Percentiles rank a stretch among this genome's conserved stretches.
phyloP scores from a whole-genome alignment of 2,797 vertebrate genomes.

The Cercopithecus petaurista region DNA sequence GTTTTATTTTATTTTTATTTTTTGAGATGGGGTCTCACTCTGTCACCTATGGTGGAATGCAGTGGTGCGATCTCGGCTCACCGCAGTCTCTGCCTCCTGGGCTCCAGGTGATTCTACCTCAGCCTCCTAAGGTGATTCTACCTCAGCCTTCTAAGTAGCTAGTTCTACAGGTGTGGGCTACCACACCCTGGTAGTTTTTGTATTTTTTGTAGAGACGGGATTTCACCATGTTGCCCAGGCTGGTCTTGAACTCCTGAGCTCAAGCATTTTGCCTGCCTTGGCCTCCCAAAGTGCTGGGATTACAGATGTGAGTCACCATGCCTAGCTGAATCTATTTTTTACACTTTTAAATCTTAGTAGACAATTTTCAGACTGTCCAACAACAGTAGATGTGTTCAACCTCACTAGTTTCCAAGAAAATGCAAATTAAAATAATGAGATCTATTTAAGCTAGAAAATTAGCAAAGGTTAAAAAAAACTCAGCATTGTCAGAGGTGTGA shows the following conservation, averaged over 20 bases:
- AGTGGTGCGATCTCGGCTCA: not conserved
- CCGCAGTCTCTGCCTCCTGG: not conserved
- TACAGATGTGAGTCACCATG: not conserved
- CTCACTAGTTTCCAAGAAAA: not conserved
- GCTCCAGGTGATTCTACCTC: not conserved
- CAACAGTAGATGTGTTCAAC: not conserved
- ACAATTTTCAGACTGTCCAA: constrained; percentile 4
- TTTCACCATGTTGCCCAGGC: not conserved
- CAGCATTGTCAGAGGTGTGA: not conserved
- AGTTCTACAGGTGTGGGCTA: not conserved
- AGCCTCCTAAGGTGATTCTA: not conserved
- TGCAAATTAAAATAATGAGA: not conserved
- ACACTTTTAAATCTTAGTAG: constrained; percentile 23
- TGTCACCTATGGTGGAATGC: not conserved
- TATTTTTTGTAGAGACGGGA: not conserved
- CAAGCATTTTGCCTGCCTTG: too few species aligned
- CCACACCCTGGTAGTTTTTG: not conserved
- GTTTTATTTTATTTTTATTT: not conserved
- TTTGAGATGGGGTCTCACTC: not conserved
- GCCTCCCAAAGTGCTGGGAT: not conserved
- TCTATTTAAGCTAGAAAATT: constrained; percentile 16
- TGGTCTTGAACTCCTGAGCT: not conserved
- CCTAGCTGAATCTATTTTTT: not conserved
- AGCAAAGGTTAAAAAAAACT: not conserved
- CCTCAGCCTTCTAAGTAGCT: not conserved